A percentile compares a stretch with the other conserved stretches of the same genome.
phyloP scores from a whole-genome alignment of 2,888 invertebrate species.

The Aleiodes leptofemur region DNA sequence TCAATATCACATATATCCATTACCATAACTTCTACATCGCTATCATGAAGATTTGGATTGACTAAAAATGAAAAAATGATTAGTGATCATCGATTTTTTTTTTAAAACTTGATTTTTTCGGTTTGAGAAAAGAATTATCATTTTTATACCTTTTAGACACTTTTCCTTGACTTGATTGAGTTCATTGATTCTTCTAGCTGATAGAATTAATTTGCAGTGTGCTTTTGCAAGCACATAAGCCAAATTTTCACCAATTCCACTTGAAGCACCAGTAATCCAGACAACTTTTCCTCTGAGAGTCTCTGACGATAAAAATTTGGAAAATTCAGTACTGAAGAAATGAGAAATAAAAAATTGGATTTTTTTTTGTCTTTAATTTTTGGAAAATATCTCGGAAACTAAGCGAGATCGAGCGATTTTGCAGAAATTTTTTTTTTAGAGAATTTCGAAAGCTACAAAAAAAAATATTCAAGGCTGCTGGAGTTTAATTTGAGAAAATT shows the following conservation, averaged over 20 bases:
- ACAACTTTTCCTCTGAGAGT: constrained; percentile 82
- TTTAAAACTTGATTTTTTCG: neutral
- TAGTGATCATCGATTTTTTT: neutral
- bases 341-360: no score
- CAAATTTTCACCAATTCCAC: constrained; percentile 87
- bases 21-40: constrained; percentile 82
- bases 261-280: constrained; percentile 91
- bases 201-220: constrained; percentile 82
- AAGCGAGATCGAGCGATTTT: no score
- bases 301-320: constrained; percentile 68
- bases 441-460: no score
- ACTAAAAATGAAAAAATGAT: constrained; percentile 48
- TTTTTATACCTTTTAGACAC: constrained; percentile 76
- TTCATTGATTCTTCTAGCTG: constrained; percentile 81
- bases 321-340: no score
- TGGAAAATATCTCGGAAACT: no score
- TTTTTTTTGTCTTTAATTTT: no score
- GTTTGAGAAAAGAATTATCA: no score
- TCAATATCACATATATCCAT: constrained; percentile 82
- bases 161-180: constrained; percentile 81
- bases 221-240: constrained; percentile 82
- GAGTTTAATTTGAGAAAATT: no score
- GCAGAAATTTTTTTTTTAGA: no score
- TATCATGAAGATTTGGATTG: constrained; percentile 72
- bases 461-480: no score